Conservation (phyloP, 1,140 invertebrate genomes). For the Maconellicoccus hirsutus region DNA sequence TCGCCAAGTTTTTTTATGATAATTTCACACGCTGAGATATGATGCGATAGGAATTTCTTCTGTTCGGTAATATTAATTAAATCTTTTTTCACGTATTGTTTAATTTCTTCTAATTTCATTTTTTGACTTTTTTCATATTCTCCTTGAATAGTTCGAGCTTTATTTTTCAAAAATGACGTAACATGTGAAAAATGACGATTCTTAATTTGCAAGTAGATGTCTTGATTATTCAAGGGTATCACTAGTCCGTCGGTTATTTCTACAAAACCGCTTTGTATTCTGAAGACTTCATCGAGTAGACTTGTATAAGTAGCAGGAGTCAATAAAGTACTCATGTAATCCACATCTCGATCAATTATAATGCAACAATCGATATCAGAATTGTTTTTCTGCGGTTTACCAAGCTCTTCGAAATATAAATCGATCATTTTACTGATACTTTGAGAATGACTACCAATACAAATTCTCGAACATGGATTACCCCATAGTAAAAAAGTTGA, state of each 20-base stretch:
- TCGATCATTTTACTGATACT: slow-evolving; percentile 47
- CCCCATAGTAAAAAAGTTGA: slow-evolving; percentile 65
- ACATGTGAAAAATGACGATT: slow-evolving; percentile 85
- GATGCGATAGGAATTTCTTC: slow-evolving; percentile 68
- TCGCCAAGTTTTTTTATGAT: slow-evolving; percentile 61
- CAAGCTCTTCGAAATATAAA: slow-evolving; percentile 32
- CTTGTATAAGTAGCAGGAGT: slow-evolving; percentile 87
- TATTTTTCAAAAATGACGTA: slow-evolving; percentile 62
- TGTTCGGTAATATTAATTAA: slow-evolving; percentile 60
- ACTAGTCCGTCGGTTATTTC: slow-evolving; percentile 44
- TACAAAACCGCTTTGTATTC: slow-evolving; percentile 62
- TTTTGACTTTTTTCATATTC: slow-evolving; percentile 62
- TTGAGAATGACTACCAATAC: slow-evolving; percentile 61
- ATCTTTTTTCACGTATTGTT: slow-evolving; percentile 76
- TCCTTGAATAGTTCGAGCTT: slow-evolving; percentile 71
- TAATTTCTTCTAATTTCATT: slow-evolving; percentile 76
- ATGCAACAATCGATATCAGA: slow-evolving; percentile 49
- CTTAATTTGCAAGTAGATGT: slow-evolving; percentile 74
- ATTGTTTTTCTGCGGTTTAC: slow-evolving; percentile 35
- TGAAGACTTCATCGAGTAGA: slow-evolving; percentile 78
- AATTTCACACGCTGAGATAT: slow-evolving; percentile 79
- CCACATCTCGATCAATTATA: slow-evolving; percentile 67
- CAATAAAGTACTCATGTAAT: slow-evolving; percentile 70
- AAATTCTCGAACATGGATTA: slow-evolving; percentile 55
- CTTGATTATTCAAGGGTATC: slow-evolving; percentile 58